Conservation (phyloP, 2,888 invertebrate genomes). For the Apoda limacodes region DNA sequence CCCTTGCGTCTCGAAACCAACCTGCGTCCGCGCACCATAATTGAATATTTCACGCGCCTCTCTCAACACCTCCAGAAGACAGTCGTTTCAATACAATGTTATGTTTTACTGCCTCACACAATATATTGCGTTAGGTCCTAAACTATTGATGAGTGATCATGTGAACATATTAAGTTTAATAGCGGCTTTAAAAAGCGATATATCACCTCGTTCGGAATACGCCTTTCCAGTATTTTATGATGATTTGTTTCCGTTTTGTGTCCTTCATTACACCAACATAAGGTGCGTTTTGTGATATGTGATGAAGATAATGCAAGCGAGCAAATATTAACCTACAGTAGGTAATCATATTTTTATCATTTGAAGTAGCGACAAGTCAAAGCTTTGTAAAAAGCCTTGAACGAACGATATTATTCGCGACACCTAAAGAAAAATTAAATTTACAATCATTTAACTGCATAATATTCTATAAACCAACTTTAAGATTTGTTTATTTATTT, state of each 20-base stretch:
- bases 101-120: slow-evolving; percentile 50
- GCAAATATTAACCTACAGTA: too few species aligned
- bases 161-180: slow-evolving; percentile 60
- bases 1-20: slow-evolving; percentile 33
- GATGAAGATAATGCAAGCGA: too few species aligned
- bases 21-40: slow-evolving; percentile 62
- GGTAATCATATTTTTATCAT: too few species aligned
- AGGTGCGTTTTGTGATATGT: too few species aligned
- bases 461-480: too few species aligned
- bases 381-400: too few species aligned
- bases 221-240: slow-evolving; percentile 59
- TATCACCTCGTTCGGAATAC: slow-evolving; percentile 57
- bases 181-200: slow-evolving; percentile 64
- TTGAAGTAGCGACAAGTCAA: too few species aligned
- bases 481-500: too few species aligned
- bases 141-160: slow-evolving; percentile 67
- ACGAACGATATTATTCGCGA: too few species aligned
- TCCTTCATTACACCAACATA: too few species aligned
- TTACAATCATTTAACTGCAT: too few species aligned
- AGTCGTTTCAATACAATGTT: slow-evolving; percentile 57
- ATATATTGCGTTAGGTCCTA: slow-evolving; percentile 67
- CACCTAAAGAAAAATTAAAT: too few species aligned
- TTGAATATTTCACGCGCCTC: slow-evolving; percentile 66
- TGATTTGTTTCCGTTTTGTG: slow-evolving; percentile 66
- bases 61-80: slow-evolving; percentile 61